These are phyloP conservation scores for Acromyrmex echinatior DNA, from an alignment of 1,140 invertebrate genomes.

Conservation along the genomic window DNA sequence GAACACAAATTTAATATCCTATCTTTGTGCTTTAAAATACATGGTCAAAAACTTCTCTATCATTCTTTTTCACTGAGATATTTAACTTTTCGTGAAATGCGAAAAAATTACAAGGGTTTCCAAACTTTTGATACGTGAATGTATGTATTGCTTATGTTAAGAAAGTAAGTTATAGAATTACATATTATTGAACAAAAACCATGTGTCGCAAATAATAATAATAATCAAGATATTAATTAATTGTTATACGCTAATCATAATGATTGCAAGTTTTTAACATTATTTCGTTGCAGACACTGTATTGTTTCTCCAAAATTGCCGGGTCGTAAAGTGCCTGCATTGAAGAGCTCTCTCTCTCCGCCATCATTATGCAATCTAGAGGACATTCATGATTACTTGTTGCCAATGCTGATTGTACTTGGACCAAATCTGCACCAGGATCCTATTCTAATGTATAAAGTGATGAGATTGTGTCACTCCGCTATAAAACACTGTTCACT, in stretches of 20 bases:
- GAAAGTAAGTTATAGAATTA: not conserved
- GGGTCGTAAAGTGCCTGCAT: slow-evolving; percentile 87
- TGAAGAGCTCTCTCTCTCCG: slow-evolving; percentile 89
- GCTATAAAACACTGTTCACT: slow-evolving; percentile 85
- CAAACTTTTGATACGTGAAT: too few relatives aligned
- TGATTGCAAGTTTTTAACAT: not conserved
- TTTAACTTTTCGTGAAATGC: too few relatives aligned
- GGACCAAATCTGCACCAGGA: slow-evolving; percentile 96
- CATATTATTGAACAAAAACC: not conserved
- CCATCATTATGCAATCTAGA: slow-evolving; percentile 89
- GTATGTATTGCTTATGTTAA: slow-evolving; percentile 20
- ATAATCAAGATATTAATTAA: not conserved
- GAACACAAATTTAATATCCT: too few relatives aligned
- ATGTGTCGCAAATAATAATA: not conserved
- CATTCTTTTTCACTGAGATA: too few relatives aligned
- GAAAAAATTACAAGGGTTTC: too few relatives aligned
- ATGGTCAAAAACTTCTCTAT: too few relatives aligned
- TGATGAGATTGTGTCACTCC: slow-evolving; percentile 89
- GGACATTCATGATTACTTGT: slow-evolving; percentile 92
- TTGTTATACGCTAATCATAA: not conserved
- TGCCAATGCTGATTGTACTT: slow-evolving; percentile 95
- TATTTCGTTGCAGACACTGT: slow-evolving; percentile 88
- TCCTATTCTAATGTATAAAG: slow-evolving; percentile 95
- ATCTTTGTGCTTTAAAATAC: too few relatives aligned
- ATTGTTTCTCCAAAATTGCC: slow-evolving; percentile 90